Percentiles rank a stretch among this genome's conserved stretches.
phyloP scores from a whole-genome alignment of 2,113 vertebrate genomes.

The Dascyllus trimaculatus region DNA sequence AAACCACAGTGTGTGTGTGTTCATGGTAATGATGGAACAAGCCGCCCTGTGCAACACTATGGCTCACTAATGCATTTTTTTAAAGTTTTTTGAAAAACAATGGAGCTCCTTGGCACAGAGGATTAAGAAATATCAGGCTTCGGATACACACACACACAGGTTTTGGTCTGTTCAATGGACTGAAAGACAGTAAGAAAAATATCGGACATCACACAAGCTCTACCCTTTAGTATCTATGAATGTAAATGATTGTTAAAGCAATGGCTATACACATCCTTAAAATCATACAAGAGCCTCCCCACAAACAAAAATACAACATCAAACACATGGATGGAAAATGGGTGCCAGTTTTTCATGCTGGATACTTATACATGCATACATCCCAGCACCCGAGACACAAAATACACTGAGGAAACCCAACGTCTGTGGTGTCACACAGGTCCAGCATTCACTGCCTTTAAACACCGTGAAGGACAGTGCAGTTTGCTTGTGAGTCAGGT shows the following conservation, averaged over 20 bases:
- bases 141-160: no score
- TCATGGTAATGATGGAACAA: neutral
- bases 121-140: no score
- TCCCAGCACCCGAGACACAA: neutral
- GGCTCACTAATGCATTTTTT: neutral
- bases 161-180: no score
- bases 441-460: neutral
- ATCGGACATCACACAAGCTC: no score
- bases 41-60: no score
- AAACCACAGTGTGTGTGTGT: slow-evolving; percentile 6
- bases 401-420: neutral
- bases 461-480: neutral
- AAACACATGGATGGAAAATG: neutral
- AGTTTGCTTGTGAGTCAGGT: slow-evolving; percentile 1
- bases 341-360: neutral
- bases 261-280: no score
- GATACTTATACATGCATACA: neutral
- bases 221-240: no score
- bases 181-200: no score
- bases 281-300: no score
- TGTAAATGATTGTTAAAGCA: no score
- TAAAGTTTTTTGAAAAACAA: neutral
- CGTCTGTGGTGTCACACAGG: neutral
- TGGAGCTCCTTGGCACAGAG: no score
- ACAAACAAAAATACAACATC: neutral